Percentiles rank a stretch among this genome's conserved stretches.
These are phyloP conservation scores for Sinotaia quadrata DNA, from an alignment of 2,888 invertebrate genomes.

Conservation along the genomic window DNA sequence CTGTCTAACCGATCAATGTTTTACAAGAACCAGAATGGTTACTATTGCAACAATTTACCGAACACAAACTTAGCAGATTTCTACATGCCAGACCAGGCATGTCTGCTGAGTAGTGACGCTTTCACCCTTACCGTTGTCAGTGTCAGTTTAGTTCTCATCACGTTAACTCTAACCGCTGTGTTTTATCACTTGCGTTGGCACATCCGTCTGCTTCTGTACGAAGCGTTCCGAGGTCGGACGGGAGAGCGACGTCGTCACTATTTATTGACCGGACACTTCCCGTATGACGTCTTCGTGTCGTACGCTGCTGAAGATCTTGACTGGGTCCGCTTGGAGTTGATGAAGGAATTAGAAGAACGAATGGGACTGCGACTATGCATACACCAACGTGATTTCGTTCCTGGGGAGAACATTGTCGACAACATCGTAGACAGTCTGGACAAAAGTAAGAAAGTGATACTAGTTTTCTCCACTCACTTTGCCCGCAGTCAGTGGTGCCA, in stretches of 20 bases:
- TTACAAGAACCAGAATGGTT: not conserved
- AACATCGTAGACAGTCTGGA: constrained; percentile 83
- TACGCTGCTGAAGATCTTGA: constrained; percentile 79
- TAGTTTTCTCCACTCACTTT: constrained; percentile 77
- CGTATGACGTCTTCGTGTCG: constrained; percentile 82
- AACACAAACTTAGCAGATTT: not conserved
- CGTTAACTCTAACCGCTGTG: not conserved
- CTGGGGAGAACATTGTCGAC: constrained; percentile 80
- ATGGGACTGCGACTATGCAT: constrained; percentile 75
- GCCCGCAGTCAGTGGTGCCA: constrained; percentile 48
- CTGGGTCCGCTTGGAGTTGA: constrained; percentile 79
- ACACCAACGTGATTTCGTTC: constrained; percentile 82
- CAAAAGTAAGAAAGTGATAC: constrained; percentile 78
- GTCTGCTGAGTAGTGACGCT: not conserved
- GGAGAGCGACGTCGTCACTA: constrained; percentile 7
- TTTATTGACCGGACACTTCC: too few species aligned
- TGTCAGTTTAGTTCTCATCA: not conserved
- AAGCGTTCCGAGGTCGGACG: constrained; percentile 72
- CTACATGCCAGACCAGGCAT: not conserved
- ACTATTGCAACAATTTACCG: not conserved
- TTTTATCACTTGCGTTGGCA: constrained; percentile 15
- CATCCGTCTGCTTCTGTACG: constrained; percentile 69
- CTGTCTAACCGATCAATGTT: not conserved
- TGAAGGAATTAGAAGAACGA: constrained; percentile 77
- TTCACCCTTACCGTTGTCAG: not conserved